Percentiles rank a stretch among this genome's conserved stretches.
These are phyloP conservation scores for Daptonema setosum DNA, from an alignment of 2,888 invertebrate species.

Conservation along the genomic window DNA sequence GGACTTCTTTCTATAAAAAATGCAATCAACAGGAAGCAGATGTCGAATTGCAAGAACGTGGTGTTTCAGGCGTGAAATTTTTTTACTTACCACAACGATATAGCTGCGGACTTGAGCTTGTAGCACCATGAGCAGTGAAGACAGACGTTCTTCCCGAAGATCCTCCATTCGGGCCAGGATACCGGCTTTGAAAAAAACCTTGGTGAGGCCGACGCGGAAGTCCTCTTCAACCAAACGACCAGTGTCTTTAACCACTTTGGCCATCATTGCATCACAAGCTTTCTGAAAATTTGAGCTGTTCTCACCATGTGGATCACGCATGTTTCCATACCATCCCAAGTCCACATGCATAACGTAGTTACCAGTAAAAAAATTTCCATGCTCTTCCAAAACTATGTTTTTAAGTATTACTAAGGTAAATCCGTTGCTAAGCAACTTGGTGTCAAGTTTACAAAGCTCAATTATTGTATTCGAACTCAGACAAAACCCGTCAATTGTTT, in stretches of 20 bases:
- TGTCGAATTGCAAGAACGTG: neutral
- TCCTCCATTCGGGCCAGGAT: constrained; percentile 99
- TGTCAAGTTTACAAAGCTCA: no score
- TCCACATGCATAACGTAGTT: no score
- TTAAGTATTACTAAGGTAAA: no score
- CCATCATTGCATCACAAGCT: constrained; percentile 33
- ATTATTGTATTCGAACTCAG: no score
- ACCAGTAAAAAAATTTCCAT: no score
- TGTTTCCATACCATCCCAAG: no score
- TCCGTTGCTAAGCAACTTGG: no score
- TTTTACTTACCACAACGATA: neutral
- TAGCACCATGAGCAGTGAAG: constrained; percentile 91
- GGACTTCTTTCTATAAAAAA: constrained; percentile 9
- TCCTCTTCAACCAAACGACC: constrained; percentile 65
- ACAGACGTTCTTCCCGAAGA: constrained; percentile 82
- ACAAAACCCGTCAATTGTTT: no score
- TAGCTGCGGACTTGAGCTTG: constrained; percentile 44
- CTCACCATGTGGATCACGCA: no score
- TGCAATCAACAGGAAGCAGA: neutral
- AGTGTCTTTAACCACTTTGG: constrained; percentile 25
- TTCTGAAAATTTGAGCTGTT: no score
- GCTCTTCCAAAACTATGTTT: no score
- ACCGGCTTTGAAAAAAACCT: constrained; percentile 99
- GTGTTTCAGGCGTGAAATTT: no score
- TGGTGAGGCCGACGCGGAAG: constrained; percentile 91